Conservation (phyloP, 1,140 invertebrate genomes). For the Conus ventricosus region DNA sequence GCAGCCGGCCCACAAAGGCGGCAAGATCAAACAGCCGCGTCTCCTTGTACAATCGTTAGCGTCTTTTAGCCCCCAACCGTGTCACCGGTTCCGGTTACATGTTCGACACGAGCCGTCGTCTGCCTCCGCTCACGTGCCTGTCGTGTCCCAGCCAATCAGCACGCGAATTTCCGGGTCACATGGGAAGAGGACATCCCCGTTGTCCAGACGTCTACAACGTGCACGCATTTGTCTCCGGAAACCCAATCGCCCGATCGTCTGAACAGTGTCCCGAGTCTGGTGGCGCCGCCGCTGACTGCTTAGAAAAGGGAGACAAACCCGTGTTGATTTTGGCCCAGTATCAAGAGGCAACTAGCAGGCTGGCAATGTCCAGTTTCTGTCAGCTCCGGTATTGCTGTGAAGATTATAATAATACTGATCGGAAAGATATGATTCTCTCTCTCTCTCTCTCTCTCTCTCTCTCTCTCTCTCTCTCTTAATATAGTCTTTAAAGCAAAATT, state of each 20-base stretch:
- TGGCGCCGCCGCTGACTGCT: too few relatives aligned
- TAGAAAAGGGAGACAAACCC: too few relatives aligned
- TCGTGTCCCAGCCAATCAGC: constrained; percentile 3
- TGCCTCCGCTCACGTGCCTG: not conserved
- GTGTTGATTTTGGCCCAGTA: too few relatives aligned
- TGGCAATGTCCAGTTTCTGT: too few relatives aligned
- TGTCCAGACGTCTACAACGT: not conserved
- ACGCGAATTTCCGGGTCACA: constrained; percentile 3
- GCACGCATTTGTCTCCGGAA: not conserved
- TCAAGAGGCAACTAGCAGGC: too few relatives aligned
- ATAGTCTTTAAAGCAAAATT: too few relatives aligned
- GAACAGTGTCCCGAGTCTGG: not conserved
- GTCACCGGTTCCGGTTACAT: not conserved
- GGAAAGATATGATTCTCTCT: too few relatives aligned
- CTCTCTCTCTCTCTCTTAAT: too few relatives aligned
- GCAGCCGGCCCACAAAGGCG: not conserved
- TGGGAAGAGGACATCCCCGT: not conserved
- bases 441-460: too few relatives aligned
- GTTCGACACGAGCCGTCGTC: not conserved
- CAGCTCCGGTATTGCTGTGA: too few relatives aligned
- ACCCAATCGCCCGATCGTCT: not conserved
- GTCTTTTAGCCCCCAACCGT: not conserved
- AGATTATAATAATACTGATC: too few relatives aligned
- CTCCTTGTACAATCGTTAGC: constrained; percentile 4
- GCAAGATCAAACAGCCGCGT: not conserved